Base-by-base conservation (phyloP, 2,797 vertebrate species). In the Microchirus variegatus region DNA sequence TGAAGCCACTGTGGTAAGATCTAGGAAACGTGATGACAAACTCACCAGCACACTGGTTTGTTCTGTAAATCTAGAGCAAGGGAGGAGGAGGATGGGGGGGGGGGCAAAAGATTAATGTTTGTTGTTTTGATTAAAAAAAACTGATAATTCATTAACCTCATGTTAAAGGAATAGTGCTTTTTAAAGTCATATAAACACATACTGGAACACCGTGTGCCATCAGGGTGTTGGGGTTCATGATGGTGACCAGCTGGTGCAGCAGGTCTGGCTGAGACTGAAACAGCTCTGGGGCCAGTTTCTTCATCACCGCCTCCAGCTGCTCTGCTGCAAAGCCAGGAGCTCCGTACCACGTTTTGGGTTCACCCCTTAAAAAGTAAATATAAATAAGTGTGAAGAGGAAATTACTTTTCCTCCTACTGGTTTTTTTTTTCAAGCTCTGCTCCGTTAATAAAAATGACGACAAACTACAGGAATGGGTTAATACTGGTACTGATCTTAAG, bases 261-360 rank as follows among this genome's bases (percentile, higher is more conserved):
- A 98, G 92, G 82, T 98, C 96, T 1, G 97, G 96, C 80, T 98
- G 97, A 71, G 94, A 95, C 76, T 96, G 95, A 45, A 98, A 99
- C 55, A 99, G 92, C 86, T 99, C 97, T 0, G 97, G 97, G 67
- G 97, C 96, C 65, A 99, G 90, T 77, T 95, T 98, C 92, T 93
- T 98, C 97, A 99, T 99, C 69, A 99, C 97, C n/a, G 87, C 94
- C 80, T 99, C 97, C 52, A 99, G 87, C 85, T 97, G 96, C 66
- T 98, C 96, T 0, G 97, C 97, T 41, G 97, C 97, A 81, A 93
- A 96, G 14, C 96, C 97, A 57, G 97, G 97, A 52, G 96, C 97
- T 69, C 97, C 97, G 26, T 99, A 99, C 97, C 97, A 99, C 38
- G 97, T 99, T 91, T 99, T 99, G 50, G 97, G 97, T 77, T 99